A percentile compares a stretch with the other conserved stretches of the same genome.
These are phyloP conservation scores for Scaptomyza parva DNA, from an alignment of 2,888 invertebrate genomes.

Conservation along the genomic window DNA sequence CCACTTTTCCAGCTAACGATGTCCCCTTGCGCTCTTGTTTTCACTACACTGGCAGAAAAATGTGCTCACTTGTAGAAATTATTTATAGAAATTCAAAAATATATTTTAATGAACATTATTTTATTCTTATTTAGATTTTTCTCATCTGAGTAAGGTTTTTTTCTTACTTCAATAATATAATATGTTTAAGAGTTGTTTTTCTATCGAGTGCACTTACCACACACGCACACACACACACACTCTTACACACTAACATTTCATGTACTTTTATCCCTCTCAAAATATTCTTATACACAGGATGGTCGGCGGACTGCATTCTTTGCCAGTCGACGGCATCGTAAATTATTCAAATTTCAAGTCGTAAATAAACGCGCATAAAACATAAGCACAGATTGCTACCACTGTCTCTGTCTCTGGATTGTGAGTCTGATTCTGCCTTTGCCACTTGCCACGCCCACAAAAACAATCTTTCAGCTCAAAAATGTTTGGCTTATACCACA, in stretches of 20 bases:
- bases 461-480: slow-evolving; percentile 40
- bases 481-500: slow-evolving; percentile 14
- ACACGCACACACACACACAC: slow-evolving; percentile 1
- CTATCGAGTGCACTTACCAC: not conserved
- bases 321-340: slow-evolving; percentile 58
- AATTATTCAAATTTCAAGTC: slow-evolving; percentile 79
- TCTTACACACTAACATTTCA: not conserved
- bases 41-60: slow-evolving; percentile 6
- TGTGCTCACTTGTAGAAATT: not conserved
- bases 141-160: too few relatives aligned
- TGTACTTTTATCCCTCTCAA: not conserved
- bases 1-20: slow-evolving; percentile 25
- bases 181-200: not conserved
- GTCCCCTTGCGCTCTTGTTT: slow-evolving; percentile 38
- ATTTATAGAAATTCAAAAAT: too few relatives aligned
- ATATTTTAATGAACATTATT: not conserved
- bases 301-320: slow-evolving; percentile 38
- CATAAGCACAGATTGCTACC: slow-evolving; percentile 57
- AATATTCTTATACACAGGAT: slow-evolving; percentile 15
- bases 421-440: too few relatives aligned
- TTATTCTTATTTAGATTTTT: not conserved
- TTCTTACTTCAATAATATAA: not conserved
- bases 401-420: slow-evolving; percentile 32
- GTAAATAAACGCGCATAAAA: slow-evolving; percentile 75
- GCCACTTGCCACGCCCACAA: slow-evolving; percentile 49